These are phyloP conservation scores for Cistogaster globosa DNA, from an alignment of 2,888 invertebrate genomes.

Conservation along the genomic window DNA sequence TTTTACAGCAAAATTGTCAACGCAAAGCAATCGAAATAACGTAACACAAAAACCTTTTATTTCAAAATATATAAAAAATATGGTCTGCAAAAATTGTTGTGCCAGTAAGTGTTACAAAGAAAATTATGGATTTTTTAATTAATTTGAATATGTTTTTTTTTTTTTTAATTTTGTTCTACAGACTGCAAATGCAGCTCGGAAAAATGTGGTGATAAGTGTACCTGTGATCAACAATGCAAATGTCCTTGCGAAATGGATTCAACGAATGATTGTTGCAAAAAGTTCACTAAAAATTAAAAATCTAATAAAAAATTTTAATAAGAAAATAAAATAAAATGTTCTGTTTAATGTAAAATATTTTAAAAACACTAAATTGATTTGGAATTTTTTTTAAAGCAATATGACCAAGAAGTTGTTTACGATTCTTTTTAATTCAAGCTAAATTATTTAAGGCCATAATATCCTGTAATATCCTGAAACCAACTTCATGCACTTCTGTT, in stretches of 20 bases:
- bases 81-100: constrained; percentile 78
- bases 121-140: not conserved
- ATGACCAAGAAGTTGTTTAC: not conserved
- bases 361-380: too few relatives aligned
- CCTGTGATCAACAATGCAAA: constrained; percentile 77
- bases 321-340: not conserved
- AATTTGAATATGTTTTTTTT: not conserved
- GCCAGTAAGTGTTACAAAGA: constrained; percentile 73
- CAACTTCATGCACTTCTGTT: constrained; percentile 61
- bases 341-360: too few relatives aligned
- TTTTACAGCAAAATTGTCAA: constrained; percentile 7
- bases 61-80: constrained; percentile 60
- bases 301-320: not conserved
- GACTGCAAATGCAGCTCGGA: constrained; percentile 78
- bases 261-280: constrained; percentile 73
- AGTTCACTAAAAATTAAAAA: constrained; percentile 17
- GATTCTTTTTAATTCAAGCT: constrained; percentile 18
- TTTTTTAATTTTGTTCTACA: constrained; percentile 41
- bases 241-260: constrained; percentile 75
- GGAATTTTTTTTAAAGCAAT: too few relatives aligned
- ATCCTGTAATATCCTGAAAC: constrained; percentile 69
- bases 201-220: constrained; percentile 77
- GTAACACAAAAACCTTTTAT: not conserved
- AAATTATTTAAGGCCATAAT: constrained; percentile 70
- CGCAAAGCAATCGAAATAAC: constrained; percentile 10